Base-by-base conservation (phyloP, 2,797 vertebrate species). In the Parauchenoglanis ngamensis region DNA sequence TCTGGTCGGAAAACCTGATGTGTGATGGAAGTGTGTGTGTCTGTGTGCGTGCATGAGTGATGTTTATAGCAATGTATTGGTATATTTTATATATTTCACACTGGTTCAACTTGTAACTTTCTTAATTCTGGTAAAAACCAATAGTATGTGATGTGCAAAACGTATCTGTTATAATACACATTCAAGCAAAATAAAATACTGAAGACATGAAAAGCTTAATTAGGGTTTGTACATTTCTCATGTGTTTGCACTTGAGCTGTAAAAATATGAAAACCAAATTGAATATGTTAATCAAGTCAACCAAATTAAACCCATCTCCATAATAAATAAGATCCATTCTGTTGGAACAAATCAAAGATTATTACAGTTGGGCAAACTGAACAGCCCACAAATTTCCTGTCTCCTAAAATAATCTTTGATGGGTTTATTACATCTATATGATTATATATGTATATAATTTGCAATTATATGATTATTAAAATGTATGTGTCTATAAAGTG, bases 261-360 rank as follows among this genome's bases (percentile, higher is more conserved):
- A 10, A 86, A 70, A 82, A 65, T 65, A 65, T 75, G n/a, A 65
- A 75, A 76, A 67, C 76, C 11, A 86, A 79, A 44, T 57, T 65
- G 23, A 86, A 86, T 86, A 76, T 67, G 46, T 54, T 81, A 72
- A 86, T 72, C 5, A 86, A 44, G 63, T 78, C 73, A 87, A 72
- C 46, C 54, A 84, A 79, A 84, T 56, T 40, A 70, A 87, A 84
- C 83, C 65, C 17, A 70, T 83, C 49, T 83, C 12, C 23, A 79
- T 77, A 68, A 61, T 84, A 78, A 84, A 87, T 65, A 54, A 77
- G 40, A 46, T 63, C 57, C 44, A 77, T 77, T 77, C 44, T 85
- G 23, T 17, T 77, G 59, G 78, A 87, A 73, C 67, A 40, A 61
- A 82, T 87, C 10, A 82, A 81, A 54, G 28, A 61, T 52, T 46